Evolutionary conservation across 2,888 invertebrate genomes (phyloP).

Genomic region (Nudaria mundana): DNA sequence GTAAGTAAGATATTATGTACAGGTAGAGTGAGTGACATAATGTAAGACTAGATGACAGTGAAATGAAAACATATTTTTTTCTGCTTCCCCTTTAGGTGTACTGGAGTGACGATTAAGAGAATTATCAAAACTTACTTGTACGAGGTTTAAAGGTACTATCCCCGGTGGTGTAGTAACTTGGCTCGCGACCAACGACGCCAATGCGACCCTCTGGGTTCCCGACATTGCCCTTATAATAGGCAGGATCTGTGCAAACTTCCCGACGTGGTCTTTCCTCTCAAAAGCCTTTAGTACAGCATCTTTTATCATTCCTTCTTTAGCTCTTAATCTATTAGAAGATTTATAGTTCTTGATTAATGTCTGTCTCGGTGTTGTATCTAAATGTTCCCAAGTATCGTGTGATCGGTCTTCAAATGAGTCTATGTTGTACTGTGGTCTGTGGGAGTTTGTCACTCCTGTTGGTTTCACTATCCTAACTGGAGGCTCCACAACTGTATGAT

Average conservation of each 20-base stretch:
- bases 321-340: constrained; percentile 45
- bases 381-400: constrained; percentile 43
- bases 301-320: constrained; percentile 74
- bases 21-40: no score
- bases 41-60: neutral
- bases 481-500: constrained; percentile 61
- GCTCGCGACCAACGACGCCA: constrained; percentile 83
- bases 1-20: no score
- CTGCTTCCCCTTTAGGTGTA: no score
- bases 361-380: constrained; percentile 44
- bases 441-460: constrained; percentile 67
- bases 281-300: constrained; percentile 80
- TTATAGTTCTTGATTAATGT: constrained; percentile 54
- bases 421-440: constrained; percentile 69
- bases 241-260: constrained; percentile 82
- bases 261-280: constrained; percentile 80
- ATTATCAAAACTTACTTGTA: constrained; percentile 68
- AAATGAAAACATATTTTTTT: neutral
- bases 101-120: neutral
- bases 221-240: constrained; percentile 84
- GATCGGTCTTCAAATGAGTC: constrained; percentile 66
- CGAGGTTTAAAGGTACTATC: constrained; percentile 72
- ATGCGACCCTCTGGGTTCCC: constrained; percentile 81
- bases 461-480: constrained; percentile 58
- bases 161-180: constrained; percentile 81